A percentile compares a stretch with the other conserved stretches of the same genome.
Conservation (phyloP, 2,797 vertebrate genomes). For the Alcedo quadribrachys region DNA sequence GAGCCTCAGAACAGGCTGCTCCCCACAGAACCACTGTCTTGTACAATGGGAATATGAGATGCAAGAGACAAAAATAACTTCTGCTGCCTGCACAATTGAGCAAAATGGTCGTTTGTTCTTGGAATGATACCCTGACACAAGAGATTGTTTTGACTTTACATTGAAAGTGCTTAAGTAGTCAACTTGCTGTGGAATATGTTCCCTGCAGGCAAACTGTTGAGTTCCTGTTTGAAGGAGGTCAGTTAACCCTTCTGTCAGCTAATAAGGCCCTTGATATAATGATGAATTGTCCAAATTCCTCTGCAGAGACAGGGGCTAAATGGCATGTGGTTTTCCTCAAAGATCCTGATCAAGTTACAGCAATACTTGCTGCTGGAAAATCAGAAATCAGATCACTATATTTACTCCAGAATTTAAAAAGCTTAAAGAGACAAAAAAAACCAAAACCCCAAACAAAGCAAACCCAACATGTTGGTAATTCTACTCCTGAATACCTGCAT, state of each 20-base stretch:
- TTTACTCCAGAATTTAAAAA: neutral
- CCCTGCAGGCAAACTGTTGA: conserved; percentile 51
- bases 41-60: conserved; percentile 40
- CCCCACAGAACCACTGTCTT: conserved; percentile 47
- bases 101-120: conserved; percentile 71
- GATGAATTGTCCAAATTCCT: conserved; percentile 66
- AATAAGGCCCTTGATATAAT: conserved; percentile 45
- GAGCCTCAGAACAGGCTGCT: conserved; percentile 34
- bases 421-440: neutral
- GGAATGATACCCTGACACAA: conserved; percentile 59
- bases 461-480: neutral
- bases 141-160: conserved; percentile 70
- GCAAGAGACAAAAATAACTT: conserved; percentile 64
- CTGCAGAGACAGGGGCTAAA: conserved; percentile 1
- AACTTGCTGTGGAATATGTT: conserved; percentile 52
- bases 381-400: conserved; percentile 23
- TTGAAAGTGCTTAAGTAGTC: conserved; percentile 68
- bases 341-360: conserved; percentile 46
- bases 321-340: conserved; percentile 23
- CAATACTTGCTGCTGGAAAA: conserved; percentile 27
- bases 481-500: conserved; percentile 14
- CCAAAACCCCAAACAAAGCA: too few relatives aligned
- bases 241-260: conserved; percentile 71
- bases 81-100: conserved; percentile 61
- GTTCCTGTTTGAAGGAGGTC: conserved; percentile 70